Base-by-base conservation (phyloP, 2,113 vertebrate species). In the Hassar affinis region DNA sequence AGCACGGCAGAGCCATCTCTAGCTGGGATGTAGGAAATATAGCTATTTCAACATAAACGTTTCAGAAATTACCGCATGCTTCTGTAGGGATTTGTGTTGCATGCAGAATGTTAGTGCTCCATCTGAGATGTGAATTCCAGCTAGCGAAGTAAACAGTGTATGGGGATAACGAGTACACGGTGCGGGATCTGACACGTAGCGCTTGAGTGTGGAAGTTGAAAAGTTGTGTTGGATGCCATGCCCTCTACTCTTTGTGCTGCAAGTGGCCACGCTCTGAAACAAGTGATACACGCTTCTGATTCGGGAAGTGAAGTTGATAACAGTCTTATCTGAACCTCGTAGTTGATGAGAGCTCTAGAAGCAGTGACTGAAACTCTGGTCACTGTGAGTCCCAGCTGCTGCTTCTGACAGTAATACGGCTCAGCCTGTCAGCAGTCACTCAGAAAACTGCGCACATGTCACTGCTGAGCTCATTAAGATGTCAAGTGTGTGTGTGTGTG, bases 401-500 rank as follows among this genome's bases (percentile, higher is more conserved):
- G 51, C 76, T 42, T n/a, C 30, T 42, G 54, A 78, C 22, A 78
- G 52, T n/a, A 79, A 61, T 56, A 61, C 25, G 25, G 54, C 35
- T 47, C 54, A 79, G 3, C 2, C 77, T 47, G 56, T 62, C 56
- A 42, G 18, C n/a, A 33, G 15, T 20, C 78, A 30, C n/a, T 47
- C 33, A 22, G 33, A 68, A 20, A 20, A 68, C 33, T 68, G 64
- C 33, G 17, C 59, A 49, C 57, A 49, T 79, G 42, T 64, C 78
- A 79, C 6, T 7, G 45, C 78, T 64, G 59, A 49, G 57, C 27
- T 64, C 8, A 18, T 59, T 75, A 54, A 4, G 27, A 52, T 33
- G 72, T 54, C 27, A 20, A 3, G 30, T 35, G 74, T 56, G 30
- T 79, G 78, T 78, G 45, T 68, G 74, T 68, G 74, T 47, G 81